Evolutionary conservation across 1,140 invertebrate genomes (phyloP).

Genomic region (Zaprionus davidi): DNA sequence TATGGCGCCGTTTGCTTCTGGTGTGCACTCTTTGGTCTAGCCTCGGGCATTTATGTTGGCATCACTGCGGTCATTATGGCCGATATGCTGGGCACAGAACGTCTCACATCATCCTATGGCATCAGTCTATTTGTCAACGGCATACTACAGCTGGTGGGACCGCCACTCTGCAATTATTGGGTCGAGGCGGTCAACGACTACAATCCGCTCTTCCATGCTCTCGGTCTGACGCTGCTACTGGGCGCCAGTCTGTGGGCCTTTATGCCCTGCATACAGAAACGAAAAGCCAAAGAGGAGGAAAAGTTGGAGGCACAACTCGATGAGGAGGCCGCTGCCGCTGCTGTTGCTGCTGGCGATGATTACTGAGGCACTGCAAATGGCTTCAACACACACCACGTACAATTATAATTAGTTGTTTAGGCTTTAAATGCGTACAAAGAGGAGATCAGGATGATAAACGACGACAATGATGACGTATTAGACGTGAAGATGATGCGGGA

Average conservation of each 20-base stretch:
- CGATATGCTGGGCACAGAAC: constrained; percentile 92
- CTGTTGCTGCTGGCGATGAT: constrained; percentile 26
- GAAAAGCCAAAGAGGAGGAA: constrained; percentile 66
- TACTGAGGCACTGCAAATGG: constrained; percentile 39
- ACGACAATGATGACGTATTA: constrained; percentile 4
- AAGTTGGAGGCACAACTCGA: constrained; percentile 58
- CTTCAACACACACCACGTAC: constrained; percentile 56
- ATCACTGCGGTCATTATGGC: constrained; percentile 94
- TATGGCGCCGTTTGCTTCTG: constrained; percentile 87
- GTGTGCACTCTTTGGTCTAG: constrained; percentile 91
- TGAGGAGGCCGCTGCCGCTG: constrained; percentile 42
- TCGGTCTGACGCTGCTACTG: constrained; percentile 90
- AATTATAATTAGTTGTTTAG: constrained; percentile 69
- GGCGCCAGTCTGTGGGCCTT: constrained; percentile 90
- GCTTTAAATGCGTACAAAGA: constrained; percentile 66
- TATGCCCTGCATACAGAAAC: constrained; percentile 88
- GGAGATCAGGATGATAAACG: constrained; percentile 7
- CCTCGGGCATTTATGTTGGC: constrained; percentile 93
- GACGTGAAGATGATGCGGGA: background rate
- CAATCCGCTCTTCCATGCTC: constrained; percentile 88
- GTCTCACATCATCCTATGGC: constrained; percentile 93
- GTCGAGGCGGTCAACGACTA: constrained; percentile 88
- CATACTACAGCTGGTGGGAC: constrained; percentile 91
- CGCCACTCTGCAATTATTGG: constrained; percentile 90
- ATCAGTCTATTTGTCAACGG: constrained; percentile 94